A percentile compares a stretch with the other conserved stretches of the same genome.
phyloP scores from a whole-genome alignment of 2,797 vertebrate species.

The Phalloptychus januarius region DNA sequence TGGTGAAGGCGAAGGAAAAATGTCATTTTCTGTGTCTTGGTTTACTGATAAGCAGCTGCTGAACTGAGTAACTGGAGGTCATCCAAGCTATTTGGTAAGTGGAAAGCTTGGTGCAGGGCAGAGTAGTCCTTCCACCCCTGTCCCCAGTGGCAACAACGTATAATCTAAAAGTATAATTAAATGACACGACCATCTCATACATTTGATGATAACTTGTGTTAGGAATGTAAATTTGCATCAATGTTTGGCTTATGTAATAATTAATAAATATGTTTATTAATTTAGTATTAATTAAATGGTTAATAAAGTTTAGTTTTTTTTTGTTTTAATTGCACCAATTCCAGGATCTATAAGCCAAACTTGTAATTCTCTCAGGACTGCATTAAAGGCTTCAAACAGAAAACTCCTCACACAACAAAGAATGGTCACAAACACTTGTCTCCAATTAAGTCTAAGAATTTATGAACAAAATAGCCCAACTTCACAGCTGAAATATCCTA shows the following conservation, averaged over 20 bases:
- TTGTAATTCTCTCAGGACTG: no score
- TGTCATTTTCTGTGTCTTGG: conserved; percentile 38
- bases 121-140: conserved; percentile 29
- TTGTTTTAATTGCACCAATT: no score
- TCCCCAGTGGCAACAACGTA: conserved; percentile 26
- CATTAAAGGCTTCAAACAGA: no score
- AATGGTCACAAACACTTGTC: no score
- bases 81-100: conserved; percentile 32
- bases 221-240: background rate
- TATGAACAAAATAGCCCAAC: no score
- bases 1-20: conserved; percentile 16
- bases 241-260: no score
- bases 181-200: conserved; percentile 11
- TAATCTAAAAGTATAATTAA: conserved; percentile 17
- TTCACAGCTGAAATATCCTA: no score
- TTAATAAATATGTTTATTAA: no score
- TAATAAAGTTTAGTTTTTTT: background rate
- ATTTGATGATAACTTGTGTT: background rate
- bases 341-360: no score
- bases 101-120: conserved; percentile 18
- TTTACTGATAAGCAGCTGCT: conserved; percentile 48
- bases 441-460: no score
- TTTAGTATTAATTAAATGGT: background rate
- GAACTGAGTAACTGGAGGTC: conserved; percentile 52
- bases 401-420: no score